These are phyloP conservation scores for Leptothorax acervorum DNA, from an alignment of 2,888 invertebrate species.

Conservation along the genomic window DNA sequence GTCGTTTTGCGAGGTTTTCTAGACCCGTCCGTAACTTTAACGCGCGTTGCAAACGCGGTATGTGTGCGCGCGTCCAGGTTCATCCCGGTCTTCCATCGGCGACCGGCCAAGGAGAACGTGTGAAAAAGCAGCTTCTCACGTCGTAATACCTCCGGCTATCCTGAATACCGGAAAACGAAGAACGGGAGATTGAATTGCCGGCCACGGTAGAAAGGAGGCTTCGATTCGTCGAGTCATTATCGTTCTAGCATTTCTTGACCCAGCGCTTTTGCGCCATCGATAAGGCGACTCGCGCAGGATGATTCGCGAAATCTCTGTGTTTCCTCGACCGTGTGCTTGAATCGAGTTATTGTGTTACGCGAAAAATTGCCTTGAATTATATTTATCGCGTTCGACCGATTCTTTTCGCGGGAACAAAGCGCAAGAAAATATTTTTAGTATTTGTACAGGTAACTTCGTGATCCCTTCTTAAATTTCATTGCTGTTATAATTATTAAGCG, in stretches of 20 bases:
- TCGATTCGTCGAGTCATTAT: slow-evolving; percentile 52
- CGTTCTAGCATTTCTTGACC: slow-evolving; percentile 44
- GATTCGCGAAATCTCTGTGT: slow-evolving; percentile 37
- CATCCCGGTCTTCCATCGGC: slow-evolving; percentile 66
- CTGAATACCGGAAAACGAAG: slow-evolving; percentile 45
- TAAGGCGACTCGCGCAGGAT: slow-evolving; percentile 33
- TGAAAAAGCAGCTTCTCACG: slow-evolving; percentile 69
- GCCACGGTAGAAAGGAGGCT: slow-evolving; percentile 47
- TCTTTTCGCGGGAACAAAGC: background rate
- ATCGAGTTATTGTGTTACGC: background rate
- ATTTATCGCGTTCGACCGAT: background rate
- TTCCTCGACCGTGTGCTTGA: background rate
- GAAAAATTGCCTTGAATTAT: slow-evolving; percentile 3
- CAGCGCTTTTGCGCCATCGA: slow-evolving; percentile 31
- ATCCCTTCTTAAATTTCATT: background rate
- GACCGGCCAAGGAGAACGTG: slow-evolving; percentile 65
- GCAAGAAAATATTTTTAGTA: background rate
- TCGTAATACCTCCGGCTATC: slow-evolving; percentile 52
- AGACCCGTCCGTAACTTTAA: background rate
- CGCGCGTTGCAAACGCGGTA: background rate
- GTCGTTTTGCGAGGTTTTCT: slow-evolving; percentile 6
- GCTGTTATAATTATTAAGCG: slow-evolving; percentile 4
- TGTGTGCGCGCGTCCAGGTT: slow-evolving; percentile 50
- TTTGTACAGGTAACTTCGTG: background rate
- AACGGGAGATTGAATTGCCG: slow-evolving; percentile 49